Evolutionary conservation across 2,113 vertebrate species (phyloP).

Genomic region (Mormoops blainvillei): DNA sequence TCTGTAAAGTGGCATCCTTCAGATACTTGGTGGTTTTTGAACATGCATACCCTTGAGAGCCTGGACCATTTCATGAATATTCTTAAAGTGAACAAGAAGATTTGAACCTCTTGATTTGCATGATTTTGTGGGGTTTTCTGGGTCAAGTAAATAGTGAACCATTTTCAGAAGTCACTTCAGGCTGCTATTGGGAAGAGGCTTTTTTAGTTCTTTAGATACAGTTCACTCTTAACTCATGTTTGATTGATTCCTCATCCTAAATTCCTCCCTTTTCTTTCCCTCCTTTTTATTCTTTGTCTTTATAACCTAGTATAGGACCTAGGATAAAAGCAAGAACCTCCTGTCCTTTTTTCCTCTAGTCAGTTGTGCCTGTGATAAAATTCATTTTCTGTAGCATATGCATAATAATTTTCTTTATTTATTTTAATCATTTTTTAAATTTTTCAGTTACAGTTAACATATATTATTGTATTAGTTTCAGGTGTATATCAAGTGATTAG

Average conservation of each 20-base stretch:
- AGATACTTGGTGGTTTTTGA: neutral
- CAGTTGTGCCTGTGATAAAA: neutral
- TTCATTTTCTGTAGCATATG: constrained; percentile 16
- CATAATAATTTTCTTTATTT: neutral
- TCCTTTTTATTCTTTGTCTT: neutral
- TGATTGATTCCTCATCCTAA: neutral
- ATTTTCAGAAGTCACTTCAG: neutral
- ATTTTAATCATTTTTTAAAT: too few species aligned
- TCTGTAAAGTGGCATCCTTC: neutral
- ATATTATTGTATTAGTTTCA: too few species aligned
- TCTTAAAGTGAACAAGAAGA: neutral
- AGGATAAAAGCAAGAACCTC: neutral
- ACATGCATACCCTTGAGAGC: neutral
- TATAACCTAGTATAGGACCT: neutral
- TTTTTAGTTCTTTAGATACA: neutral
- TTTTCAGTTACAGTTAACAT: too few species aligned
- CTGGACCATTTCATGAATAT: neutral
- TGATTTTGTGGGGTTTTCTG: neutral
- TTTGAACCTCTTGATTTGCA: neutral
- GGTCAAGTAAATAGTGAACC: neutral
- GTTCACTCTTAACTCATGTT: neutral
- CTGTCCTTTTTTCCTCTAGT: neutral
- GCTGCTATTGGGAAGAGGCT: neutral
- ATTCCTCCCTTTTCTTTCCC: neutral
- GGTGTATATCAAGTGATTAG: too few species aligned